Percentiles rank a stretch among this genome's conserved stretches.
Conservation (phyloP, 1,140 invertebrate species). For the Contarinia nasturtii region DNA sequence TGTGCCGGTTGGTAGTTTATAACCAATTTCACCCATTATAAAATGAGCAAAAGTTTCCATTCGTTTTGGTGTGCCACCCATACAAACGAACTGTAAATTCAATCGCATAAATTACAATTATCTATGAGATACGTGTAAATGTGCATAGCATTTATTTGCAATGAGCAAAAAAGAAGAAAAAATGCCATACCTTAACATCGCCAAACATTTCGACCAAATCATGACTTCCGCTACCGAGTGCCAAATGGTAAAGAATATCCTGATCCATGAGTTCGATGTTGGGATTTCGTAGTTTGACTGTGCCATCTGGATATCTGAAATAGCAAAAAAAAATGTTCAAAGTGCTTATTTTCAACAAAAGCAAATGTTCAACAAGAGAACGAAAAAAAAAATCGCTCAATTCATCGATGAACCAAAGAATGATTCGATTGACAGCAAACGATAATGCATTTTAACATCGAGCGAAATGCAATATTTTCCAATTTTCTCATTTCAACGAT, state of each 20-base stretch:
- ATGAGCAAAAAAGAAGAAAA: no score
- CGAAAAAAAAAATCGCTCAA: no score
- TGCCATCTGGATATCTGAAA: conserved; percentile 58
- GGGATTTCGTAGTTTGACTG: conserved; percentile 63
- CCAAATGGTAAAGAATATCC: conserved; percentile 88
- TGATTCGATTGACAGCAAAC: no score
- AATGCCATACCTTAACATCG: conserved; percentile 91
- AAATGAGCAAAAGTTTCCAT: conserved; percentile 86
- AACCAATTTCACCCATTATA: conserved; percentile 78
- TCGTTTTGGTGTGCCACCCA: conserved; percentile 88
- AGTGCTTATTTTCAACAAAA: neutral
- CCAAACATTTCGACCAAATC: conserved; percentile 92
- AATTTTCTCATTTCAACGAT: no score
- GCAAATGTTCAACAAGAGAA: no score
- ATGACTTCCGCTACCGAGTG: conserved; percentile 73
- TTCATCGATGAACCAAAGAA: no score
- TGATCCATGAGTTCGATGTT: conserved; percentile 81
- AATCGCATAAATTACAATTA: neutral
- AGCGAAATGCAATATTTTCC: no score
- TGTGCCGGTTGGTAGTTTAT: conserved; percentile 73
- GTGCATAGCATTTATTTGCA: no score
- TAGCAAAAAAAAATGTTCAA: no score
- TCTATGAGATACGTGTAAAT: no score
- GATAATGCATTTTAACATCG: no score
- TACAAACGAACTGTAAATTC: conserved; percentile 77